phyloP scores from a whole-genome alignment of 2,113 vertebrate genomes.

The Ptyas mucosa region DNA sequence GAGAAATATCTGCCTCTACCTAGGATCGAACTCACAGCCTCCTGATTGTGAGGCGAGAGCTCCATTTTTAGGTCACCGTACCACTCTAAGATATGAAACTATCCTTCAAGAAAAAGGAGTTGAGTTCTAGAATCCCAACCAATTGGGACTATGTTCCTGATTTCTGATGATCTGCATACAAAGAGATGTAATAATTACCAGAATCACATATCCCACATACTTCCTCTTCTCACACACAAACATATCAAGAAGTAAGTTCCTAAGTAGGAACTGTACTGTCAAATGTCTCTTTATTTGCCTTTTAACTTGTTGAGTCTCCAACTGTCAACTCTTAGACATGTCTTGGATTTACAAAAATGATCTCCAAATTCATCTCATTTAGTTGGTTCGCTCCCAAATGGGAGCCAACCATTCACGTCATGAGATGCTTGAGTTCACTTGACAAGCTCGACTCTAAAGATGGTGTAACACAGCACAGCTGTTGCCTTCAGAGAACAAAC shows the following conservation, averaged over 20 bases:
- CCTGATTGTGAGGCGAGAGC: no score
- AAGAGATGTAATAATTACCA: neutral
- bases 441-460: no score
- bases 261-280: neutral
- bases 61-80: fast-evolving
- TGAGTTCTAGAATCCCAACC: neutral
- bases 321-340: neutral
- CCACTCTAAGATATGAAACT: no score
- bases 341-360: neutral
- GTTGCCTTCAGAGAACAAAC: no score
- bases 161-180: neutral
- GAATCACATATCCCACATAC: no score
- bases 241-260: neutral
- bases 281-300: neutral
- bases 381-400: neutral
- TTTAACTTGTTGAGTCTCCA: neutral
- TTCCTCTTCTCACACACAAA: no score
- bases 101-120: neutral
- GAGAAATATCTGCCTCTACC: no score
- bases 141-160: no score
- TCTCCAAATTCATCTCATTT: neutral
- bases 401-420: neutral
- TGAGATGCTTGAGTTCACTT: neutral
- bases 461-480: no score
- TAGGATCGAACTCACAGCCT: no score